These are phyloP conservation scores for Drosophila prosaltans DNA, from an alignment of 1,140 invertebrate species.

Conservation along the genomic window DNA sequence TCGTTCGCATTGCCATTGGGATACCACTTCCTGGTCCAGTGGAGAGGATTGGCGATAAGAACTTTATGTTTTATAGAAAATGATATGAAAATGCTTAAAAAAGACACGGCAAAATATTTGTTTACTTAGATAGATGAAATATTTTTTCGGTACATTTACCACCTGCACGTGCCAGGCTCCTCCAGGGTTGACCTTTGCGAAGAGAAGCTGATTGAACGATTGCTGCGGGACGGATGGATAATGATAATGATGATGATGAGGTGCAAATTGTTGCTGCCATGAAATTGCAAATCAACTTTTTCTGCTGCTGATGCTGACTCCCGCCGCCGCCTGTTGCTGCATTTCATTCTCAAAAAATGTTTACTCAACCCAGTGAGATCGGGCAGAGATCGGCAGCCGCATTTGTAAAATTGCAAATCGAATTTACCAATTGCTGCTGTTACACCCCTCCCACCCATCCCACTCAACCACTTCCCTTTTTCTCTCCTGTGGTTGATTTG, in stretches of 20 bases:
- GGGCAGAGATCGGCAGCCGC: constrained; percentile 18
- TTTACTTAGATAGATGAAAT: constrained; percentile 31
- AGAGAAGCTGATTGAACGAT: constrained; percentile 70
- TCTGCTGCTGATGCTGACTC: constrained; percentile 32
- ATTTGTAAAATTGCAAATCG: constrained; percentile 57
- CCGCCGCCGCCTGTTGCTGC: constrained; percentile 32
- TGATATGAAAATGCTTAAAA: constrained; percentile 32
- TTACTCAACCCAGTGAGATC: constrained; percentile 62
- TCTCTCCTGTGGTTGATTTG: constrained; percentile 59
- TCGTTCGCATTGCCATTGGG: constrained; percentile 39
- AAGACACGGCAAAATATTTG: constrained; percentile 18
- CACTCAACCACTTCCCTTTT: neutral
- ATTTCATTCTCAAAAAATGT: constrained; percentile 77
- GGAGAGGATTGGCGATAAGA: constrained; percentile 1
- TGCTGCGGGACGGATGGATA: constrained; percentile 42
- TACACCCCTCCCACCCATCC: neutral
- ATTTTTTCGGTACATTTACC: constrained; percentile 29
- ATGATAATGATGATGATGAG: constrained; percentile 68
- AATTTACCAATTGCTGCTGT: constrained; percentile 54
- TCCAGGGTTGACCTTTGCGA: constrained; percentile 42
- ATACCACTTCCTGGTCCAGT: constrained; percentile 55
- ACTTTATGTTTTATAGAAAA: constrained; percentile 20
- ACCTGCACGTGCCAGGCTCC: constrained; percentile 68
- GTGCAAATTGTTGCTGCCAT: constrained; percentile 79
- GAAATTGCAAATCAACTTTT: constrained; percentile 76